Base-by-base conservation (phyloP, 1,140 invertebrate species). In the Solenopsis invicta region DNA sequence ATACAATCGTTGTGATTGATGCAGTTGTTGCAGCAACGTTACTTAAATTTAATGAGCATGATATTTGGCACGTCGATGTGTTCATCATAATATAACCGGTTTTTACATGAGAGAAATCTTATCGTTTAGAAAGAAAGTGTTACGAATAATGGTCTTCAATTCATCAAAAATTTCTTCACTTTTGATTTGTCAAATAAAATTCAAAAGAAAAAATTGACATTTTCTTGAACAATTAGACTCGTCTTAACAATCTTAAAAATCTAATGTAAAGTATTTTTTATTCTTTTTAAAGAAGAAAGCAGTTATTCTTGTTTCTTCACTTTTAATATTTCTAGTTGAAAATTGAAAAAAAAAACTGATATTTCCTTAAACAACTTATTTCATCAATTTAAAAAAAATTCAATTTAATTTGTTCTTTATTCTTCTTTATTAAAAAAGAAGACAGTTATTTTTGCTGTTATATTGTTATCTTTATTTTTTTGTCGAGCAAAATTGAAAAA, bases 131-230 rank as follows among this genome's bases (percentile, higher is more conserved):
- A 45, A 12, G 21, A 41, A 13, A 29, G 9, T 10, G 2, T 29
- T 29, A 13, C 18, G 37, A 29, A 18, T 62, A 9, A 13, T 41
- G 37, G 82, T 87, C 48, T 85, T 50, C 52, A 72, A 87, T 54
- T 62, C 21, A 82, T 41, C 56, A 18, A 34, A 87, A 87, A 78
- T 90, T 45, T 41, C 12, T 50, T 48, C 59, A 12, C 41, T 24
- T 50, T 59, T 45, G 12, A 45, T 61, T 45, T 41, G 50, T 72
- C 62, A 16, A 61, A 66, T 69, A 71, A 87, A 89, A 84, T 34
- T 41, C 13, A 29, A 78, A 24, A 50, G 62, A 21, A 72, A 37
- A n/a, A 66, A 66, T n/a, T 45, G 21, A 67, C n/a, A n/a, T 67
- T 18, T 67, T 12, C n/a, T 67, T 67, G 4, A 41, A 67, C 1